Evolutionary conservation across 2,797 vertebrate genomes (phyloP).

Genomic region (Pangasius sanitwongsei): DNA sequence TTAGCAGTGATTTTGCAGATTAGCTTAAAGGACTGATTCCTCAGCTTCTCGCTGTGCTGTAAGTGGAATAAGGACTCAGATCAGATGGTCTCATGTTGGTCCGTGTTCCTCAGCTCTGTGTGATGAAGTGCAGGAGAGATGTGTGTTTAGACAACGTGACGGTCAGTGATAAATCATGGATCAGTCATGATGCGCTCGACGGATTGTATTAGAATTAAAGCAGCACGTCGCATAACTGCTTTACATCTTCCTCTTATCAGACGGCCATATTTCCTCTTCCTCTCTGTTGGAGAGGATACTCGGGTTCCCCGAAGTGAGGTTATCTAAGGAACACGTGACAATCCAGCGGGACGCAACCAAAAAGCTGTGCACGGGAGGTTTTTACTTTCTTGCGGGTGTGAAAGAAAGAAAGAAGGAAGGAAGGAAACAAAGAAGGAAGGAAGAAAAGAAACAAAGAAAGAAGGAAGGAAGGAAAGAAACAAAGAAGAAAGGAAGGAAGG

Average conservation of each 20-base stretch:
- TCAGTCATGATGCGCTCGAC: slow-evolving; percentile 11
- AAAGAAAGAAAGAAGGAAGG: not conserved
- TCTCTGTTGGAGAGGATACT: slow-evolving; percentile 5
- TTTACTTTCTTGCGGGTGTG: too few relatives aligned
- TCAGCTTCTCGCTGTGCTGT: not conserved
- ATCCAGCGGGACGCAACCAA: not conserved
- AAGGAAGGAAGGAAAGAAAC: not conserved
- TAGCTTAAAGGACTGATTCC: not conserved
- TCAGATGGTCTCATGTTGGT: not conserved
- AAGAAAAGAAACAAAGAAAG: not conserved
- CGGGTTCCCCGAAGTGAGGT: not conserved
- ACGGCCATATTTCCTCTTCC: slow-evolving; percentile 7
- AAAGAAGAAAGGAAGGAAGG: too few relatives aligned
- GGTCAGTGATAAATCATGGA: slow-evolving; percentile 56
- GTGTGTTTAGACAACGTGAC: slow-evolving; percentile 59
- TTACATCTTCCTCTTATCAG: slow-evolving; percentile 37
- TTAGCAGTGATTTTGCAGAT: not conserved
- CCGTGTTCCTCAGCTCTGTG: not conserved
- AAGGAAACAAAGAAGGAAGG: too few relatives aligned
- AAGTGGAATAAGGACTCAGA: not conserved
- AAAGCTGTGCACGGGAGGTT: not conserved
- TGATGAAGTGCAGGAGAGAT: slow-evolving; percentile 4
- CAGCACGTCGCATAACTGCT: slow-evolving; percentile 11
- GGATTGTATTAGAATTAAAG: slow-evolving; percentile 31
- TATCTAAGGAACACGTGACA: slow-evolving; percentile 34